Evolutionary conservation across 2,797 vertebrate species (phyloP).

Genomic region (Neoniphon sammara): DNA sequence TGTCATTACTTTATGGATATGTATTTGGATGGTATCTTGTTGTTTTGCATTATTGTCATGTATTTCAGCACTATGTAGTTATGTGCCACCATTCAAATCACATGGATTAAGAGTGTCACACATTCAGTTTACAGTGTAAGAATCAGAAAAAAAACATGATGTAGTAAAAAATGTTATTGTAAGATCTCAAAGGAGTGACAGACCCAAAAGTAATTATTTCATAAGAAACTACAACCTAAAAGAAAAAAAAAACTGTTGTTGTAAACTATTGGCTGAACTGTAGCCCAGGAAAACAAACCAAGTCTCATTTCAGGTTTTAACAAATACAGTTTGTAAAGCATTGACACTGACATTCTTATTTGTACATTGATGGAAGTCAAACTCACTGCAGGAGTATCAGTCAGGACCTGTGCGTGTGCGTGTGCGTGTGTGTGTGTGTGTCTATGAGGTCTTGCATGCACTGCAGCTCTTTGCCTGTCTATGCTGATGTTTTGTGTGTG

Average conservation of each 20-base stretch:
- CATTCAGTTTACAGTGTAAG: conserved; percentile 78
- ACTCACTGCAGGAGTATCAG: conserved; percentile 12
- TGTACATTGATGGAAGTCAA: conserved; percentile 42
- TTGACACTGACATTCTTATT: conserved; percentile 50
- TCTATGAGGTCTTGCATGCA: conserved; percentile 36
- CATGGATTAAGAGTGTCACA: conserved; percentile 69
- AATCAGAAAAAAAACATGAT: conserved; percentile 72
- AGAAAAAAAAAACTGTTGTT: conserved; percentile 71
- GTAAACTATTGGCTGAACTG: conserved; percentile 77
- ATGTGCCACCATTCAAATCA: conserved; percentile 57
- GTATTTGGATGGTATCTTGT: background rate
- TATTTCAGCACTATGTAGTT: conserved; percentile 68
- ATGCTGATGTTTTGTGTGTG: conserved; percentile 38
- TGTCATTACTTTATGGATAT: background rate
- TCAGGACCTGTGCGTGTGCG: conserved; percentile 52
- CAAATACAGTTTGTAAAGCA: conserved; percentile 58
- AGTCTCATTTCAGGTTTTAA: conserved; percentile 66
- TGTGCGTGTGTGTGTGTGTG: background rate
- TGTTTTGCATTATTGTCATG: conserved; percentile 50
- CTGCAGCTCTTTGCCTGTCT: conserved; percentile 41
- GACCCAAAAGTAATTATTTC: conserved; percentile 52
- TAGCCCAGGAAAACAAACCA: conserved; percentile 63
- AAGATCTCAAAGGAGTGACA: conserved; percentile 56
- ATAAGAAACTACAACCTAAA: conserved; percentile 67
- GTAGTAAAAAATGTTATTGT: conserved; percentile 67